Evolutionary conservation across 2,888 invertebrate species (phyloP).

Genomic region (Heliconius ismenius): DNA sequence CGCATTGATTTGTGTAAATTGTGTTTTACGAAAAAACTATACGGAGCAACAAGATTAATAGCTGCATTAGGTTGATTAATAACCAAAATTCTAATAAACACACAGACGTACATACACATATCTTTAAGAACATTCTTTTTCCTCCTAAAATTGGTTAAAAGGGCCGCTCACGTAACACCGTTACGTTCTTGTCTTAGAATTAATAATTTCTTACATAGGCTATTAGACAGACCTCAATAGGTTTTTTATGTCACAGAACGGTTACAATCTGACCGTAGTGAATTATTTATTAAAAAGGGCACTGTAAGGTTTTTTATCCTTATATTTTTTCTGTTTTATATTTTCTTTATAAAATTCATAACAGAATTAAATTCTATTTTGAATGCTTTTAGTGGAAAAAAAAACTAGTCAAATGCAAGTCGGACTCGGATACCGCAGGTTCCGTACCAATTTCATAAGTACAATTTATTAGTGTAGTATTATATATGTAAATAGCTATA

Average conservation of each 20-base stretch:
- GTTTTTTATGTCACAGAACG: conserved; percentile 39
- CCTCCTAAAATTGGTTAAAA: not conserved
- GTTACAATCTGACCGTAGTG: conserved; percentile 39
- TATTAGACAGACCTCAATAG: conserved; percentile 36
- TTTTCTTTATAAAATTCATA: not conserved
- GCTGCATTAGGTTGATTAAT: not conserved
- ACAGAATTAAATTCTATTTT: not conserved
- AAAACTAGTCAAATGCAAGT: no score
- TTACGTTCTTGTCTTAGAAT: conserved; percentile 23
- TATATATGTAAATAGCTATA: not conserved
- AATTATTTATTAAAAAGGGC: conserved; percentile 36
- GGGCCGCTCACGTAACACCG: not conserved
- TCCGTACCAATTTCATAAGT: no score
- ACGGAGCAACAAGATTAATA: not conserved
- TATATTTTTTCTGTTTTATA: conserved; percentile 17
- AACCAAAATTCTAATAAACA: not conserved
- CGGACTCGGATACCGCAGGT: no score
- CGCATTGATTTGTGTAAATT: no score
- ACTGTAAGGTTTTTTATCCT: not conserved
- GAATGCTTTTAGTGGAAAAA: no score
- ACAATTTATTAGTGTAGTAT: no score
- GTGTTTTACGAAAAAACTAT: not conserved
- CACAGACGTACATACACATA: not conserved
- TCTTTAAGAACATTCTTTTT: not conserved
- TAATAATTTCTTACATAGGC: conserved; percentile 38